Evolutionary conservation across 2,113 vertebrate genomes (phyloP), one percentile per base, ranked within the genome.

Genomic region (Mesitornis unicolor): DNA sequence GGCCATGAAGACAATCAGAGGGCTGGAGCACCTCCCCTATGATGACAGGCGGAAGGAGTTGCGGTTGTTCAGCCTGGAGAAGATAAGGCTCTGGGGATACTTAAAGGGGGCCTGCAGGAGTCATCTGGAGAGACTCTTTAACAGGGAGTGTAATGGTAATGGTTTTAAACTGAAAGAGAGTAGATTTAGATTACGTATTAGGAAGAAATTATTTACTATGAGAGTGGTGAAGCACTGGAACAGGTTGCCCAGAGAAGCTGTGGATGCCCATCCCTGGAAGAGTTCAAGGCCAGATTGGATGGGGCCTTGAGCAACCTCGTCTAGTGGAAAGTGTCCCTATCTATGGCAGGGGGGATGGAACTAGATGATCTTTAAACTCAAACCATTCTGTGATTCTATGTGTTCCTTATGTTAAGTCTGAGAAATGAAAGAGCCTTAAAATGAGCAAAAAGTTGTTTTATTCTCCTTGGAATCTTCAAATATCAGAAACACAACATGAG

Each of bases 71-170:
- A 73, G 13, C 25, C 22, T 42, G 11, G 25, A 86, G 33, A 75
- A 43, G 40, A 35, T 26, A 28, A 61, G 8, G 16, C 11, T 56
- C 35, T 13, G 9, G 9, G 17, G 14, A 47, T 31, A 45, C 10
- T 18, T 48, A 20, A 60, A 60, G 16, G 12, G 22, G 4, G 4
- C 15, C 16, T 29, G 36, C 13, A 25, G 35, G 28, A 40, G 67
- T 31, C 16, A 63, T 33, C 9, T 7, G 5, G 28, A 79, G 28
- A 13, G 21, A 35, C 25, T 31, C 6, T 64, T 50, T 59, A 11
- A 31, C 4, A 20, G 29, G 5, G 25, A 54, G 7, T 28, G 20
- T 60, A 71, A 33, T 29, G 8, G 1, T 40, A 56, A 43, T 0
- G 0, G 22, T 64, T 59, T 75, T 35, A 75, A 78, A 59, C 9